Evolutionary conservation across 2,888 invertebrate genomes (phyloP).

Genomic region (Drosophila meridiana): DNA sequence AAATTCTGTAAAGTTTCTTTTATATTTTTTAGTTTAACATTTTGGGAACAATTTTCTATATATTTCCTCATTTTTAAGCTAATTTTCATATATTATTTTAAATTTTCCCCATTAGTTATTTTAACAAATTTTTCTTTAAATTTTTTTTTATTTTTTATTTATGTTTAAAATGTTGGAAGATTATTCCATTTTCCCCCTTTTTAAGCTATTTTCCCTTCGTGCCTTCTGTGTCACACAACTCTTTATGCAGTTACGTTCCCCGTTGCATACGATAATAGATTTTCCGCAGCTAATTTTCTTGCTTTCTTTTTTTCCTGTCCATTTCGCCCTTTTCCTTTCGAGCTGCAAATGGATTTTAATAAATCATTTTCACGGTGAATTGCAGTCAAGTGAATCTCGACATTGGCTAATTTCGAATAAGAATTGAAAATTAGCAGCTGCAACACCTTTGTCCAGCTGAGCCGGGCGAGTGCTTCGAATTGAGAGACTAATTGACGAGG

Average conservation of each 20-base stretch:
- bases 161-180: background rate
- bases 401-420: slow-evolving; percentile 2
- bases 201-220: background rate
- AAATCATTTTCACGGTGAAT: background rate
- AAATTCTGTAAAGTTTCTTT: no score
- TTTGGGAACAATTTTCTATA: no score
- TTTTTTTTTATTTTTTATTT: no score
- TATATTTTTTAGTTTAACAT: no score
- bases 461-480: background rate
- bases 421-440: background rate
- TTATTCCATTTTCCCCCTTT: no score
- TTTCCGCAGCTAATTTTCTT: background rate
- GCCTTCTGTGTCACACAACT: background rate
- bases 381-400: background rate
- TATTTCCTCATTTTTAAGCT: no score
- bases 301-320: background rate
- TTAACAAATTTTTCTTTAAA: background rate
- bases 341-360: slow-evolving; percentile 5
- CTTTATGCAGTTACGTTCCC: background rate
- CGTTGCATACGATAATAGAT: background rate
- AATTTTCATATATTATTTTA: background rate
- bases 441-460: background rate
- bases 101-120: background rate
- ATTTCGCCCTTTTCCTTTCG: no score
- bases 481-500: background rate